These are phyloP conservation scores for Drosophila siamana DNA, from an alignment of 2,888 invertebrate genomes.

Conservation along the genomic window DNA sequence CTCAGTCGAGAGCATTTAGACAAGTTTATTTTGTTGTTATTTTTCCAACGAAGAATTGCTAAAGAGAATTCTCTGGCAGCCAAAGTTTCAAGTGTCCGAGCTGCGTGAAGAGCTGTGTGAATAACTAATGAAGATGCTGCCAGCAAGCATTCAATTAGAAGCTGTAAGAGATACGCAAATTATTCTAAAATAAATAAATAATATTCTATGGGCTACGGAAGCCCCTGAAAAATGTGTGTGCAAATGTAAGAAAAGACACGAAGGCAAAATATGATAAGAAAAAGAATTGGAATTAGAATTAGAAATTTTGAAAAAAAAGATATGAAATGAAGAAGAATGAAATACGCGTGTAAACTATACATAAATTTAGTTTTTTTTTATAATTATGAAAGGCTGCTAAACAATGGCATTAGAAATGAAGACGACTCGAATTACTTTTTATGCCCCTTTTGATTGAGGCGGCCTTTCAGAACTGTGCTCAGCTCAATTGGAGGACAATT, in stretches of 20 bases:
- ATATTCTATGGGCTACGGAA: neutral
- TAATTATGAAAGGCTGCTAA: constrained; percentile 5
- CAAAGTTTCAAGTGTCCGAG: constrained; percentile 43
- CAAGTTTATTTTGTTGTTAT: constrained; percentile 31
- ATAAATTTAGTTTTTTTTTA: neutral
- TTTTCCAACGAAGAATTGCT: constrained; percentile 18
- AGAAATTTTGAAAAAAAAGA: neutral
- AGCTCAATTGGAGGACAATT: constrained; percentile 68
- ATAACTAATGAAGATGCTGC: constrained; percentile 58
- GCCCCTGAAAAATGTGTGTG: neutral
- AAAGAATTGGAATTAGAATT: too few relatives aligned
- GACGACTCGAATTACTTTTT: constrained; percentile 47
- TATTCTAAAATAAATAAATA: neutral
- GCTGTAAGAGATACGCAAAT: constrained; percentile 43
- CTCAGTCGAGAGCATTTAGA: constrained; percentile 52
- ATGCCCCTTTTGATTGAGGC: constrained; percentile 19
- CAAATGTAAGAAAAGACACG: too few relatives aligned
- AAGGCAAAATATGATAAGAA: too few relatives aligned
- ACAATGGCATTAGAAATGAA: constrained; percentile 18
- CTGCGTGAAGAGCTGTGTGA: constrained; percentile 44
- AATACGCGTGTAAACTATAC: neutral
- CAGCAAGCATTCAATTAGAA: constrained; percentile 32
- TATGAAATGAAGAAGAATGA: too few relatives aligned
- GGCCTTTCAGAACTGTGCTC: constrained; percentile 51
- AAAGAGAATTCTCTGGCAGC: constrained; percentile 29